Conservation (phyloP, 2,797 vertebrate species). For the Sebastes hubbsi region DNA sequence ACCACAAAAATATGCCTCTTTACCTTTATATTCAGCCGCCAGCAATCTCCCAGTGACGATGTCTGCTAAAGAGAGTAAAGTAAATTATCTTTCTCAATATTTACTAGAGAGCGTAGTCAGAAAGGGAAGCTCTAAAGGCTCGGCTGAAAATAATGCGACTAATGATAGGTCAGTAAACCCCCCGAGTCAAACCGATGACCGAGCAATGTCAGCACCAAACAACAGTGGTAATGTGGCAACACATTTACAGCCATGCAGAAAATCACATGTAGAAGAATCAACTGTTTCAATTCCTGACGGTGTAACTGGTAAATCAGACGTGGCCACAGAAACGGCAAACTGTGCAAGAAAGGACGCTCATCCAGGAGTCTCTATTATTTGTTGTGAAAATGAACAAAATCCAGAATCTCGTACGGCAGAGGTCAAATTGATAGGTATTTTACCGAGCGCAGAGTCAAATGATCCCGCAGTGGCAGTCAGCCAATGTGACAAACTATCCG, state of each 20-base stretch:
- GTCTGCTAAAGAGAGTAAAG: conserved; percentile 17
- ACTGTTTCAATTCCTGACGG: neutral
- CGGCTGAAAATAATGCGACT: conserved; percentile 12
- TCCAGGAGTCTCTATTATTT: neutral
- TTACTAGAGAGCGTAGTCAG: conserved; percentile 3
- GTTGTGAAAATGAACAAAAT: conserved; percentile 27
- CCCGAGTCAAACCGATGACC: conserved; percentile 20
- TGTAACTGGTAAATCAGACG: neutral
- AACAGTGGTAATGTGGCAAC: conserved; percentile 18
- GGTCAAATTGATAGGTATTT: conserved; percentile 36
- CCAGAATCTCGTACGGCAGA: conserved; percentile 11
- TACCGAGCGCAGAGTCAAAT: conserved; percentile 32
- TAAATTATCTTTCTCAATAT: neutral
- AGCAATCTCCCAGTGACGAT: conserved; percentile 15
- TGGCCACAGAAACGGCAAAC: neutral
- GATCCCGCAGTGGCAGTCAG: conserved; percentile 29
- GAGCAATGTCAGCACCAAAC: neutral
- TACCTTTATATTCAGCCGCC: conserved; percentile 8
- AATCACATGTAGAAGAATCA: conserved; percentile 23
- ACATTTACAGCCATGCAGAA: conserved; percentile 30
- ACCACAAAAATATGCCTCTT: conserved; percentile 16
- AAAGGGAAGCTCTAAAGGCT: conserved; percentile 13
- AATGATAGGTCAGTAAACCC: neutral
- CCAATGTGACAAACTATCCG: conserved; percentile 58
- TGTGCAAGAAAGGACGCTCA: neutral